Conservation (phyloP, 2,888 invertebrate genomes). For the Torymus aiolomorphi region DNA sequence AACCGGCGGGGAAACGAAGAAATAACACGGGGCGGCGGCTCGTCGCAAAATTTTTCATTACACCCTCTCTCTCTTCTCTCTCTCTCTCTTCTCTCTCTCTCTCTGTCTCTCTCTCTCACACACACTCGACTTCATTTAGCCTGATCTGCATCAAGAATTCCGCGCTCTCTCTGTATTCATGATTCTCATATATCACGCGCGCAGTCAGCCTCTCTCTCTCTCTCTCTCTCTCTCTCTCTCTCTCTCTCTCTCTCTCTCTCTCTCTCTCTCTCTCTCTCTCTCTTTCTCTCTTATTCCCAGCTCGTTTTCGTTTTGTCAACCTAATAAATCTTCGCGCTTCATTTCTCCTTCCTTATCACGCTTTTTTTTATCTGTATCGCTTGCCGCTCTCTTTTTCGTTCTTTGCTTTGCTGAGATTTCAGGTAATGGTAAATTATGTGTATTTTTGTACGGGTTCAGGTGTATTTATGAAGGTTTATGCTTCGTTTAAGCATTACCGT, state of each 20-base stretch:
- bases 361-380: slow-evolving; percentile 31
- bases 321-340: slow-evolving; percentile 52
- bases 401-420: slow-evolving; percentile 21
- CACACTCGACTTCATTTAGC: slow-evolving; percentile 23
- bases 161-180: slow-evolving; percentile 38
- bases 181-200: slow-evolving; percentile 32
- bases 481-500: too few species aligned
- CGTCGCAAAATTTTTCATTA: slow-evolving; percentile 32
- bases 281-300: slow-evolving; percentile 24
- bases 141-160: slow-evolving; percentile 33
- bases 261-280: too few species aligned
- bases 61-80: background rate
- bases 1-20: background rate
- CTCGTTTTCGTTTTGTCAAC: slow-evolving; percentile 54
- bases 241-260: too few species aligned
- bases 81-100: too few species aligned
- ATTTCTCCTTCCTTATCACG: slow-evolving; percentile 25
- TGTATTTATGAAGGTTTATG: too few species aligned
- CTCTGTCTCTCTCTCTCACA: background rate
- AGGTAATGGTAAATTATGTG: too few species aligned
- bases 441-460: too few species aligned
- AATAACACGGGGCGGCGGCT: background rate
- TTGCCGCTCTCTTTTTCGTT: background rate
- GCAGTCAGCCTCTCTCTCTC: too few species aligned
- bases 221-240: slow-evolving; percentile 4